A percentile compares a stretch with the other conserved stretches of the same genome.
Evolutionary conservation across 2,797 vertebrate genomes (phyloP).

Genomic region (Tarsius wallacei): DNA sequence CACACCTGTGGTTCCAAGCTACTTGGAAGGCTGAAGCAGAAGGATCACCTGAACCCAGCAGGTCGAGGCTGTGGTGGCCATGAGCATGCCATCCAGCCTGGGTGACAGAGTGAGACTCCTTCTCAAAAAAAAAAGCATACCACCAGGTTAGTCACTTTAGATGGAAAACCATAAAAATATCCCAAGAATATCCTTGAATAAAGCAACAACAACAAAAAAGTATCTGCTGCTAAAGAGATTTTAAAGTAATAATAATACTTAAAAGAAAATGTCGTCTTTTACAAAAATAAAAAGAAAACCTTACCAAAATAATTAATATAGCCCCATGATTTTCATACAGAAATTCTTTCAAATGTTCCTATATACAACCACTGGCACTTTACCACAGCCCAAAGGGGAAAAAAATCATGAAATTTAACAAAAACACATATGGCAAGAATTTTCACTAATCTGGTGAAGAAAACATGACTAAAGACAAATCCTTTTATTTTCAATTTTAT

Average conservation of each 20-base stretch:
- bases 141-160: neutral
- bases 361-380: neutral
- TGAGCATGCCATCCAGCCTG: neutral
- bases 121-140: neutral
- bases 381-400: neutral
- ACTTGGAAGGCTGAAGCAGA: neutral
- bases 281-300: neutral
- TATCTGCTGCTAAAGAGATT: neutral
- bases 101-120: neutral
- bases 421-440: neutral
- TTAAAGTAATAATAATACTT: neutral
- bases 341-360: neutral
- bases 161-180: neutral
- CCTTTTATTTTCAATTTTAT: neutral
- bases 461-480: neutral
- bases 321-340: conserved; percentile 6
- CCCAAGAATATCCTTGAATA: neutral
- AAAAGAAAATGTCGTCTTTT: neutral
- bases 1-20: neutral
- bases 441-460: neutral
- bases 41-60: neutral
- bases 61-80: neutral
- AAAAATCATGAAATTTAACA: conserved; percentile 14
- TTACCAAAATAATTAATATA: neutral
- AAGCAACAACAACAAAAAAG: neutral